Conservation (phyloP, 2,113 vertebrate genomes). For the Pitta sordida region DNA sequence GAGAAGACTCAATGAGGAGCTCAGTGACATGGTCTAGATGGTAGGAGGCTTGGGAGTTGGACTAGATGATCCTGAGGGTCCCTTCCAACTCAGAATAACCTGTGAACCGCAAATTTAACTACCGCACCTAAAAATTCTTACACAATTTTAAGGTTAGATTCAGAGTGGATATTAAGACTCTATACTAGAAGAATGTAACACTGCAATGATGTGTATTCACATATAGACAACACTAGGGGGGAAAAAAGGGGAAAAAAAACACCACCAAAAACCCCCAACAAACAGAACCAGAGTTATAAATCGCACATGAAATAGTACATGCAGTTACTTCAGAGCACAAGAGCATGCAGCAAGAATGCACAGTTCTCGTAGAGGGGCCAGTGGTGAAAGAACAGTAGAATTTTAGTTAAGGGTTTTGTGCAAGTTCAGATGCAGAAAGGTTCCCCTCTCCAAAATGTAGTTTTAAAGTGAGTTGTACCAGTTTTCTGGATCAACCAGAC, state of each 20-base stretch:
- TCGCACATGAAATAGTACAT: neutral
- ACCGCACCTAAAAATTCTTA: neutral
- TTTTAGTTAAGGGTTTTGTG: neutral
- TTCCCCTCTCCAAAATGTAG: neutral
- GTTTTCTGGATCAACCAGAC: neutral
- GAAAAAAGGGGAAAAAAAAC: fast-evolving
- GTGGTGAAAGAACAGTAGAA: neutral
- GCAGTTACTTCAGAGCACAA: neutral
- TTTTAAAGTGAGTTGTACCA: neutral
- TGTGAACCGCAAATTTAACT: neutral
- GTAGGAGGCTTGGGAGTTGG: too few species aligned
- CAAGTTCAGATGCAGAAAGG: neutral
- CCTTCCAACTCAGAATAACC: too few species aligned
- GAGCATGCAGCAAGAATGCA: neutral
- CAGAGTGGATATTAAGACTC: neutral
- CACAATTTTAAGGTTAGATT: neutral
- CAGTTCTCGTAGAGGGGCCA: neutral
- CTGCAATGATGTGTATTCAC: neutral
- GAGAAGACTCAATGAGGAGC: too few species aligned
- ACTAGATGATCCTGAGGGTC: too few species aligned
- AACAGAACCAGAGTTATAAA: neutral
- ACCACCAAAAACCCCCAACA: neutral
- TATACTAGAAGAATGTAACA: neutral
- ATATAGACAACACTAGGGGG: neutral
- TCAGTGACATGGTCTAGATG: too few species aligned